Conservation (phyloP, 2,113 vertebrate genomes). For the Crotalus horridus region DNA sequence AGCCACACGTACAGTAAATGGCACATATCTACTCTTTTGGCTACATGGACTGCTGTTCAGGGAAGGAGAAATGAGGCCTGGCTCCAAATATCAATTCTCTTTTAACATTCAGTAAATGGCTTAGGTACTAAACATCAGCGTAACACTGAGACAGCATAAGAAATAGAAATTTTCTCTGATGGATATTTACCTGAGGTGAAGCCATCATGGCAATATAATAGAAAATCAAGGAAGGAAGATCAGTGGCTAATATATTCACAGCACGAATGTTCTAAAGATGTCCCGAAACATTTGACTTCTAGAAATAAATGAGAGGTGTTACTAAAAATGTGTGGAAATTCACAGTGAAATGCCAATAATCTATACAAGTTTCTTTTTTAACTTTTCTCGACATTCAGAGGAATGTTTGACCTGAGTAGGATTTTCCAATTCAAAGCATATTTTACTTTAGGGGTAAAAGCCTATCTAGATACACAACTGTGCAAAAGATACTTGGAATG, state of each 20-base stretch:
- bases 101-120: not conserved
- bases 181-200: not conserved
- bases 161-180: not conserved
- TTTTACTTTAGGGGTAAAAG: not conserved
- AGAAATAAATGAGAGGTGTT: not conserved
- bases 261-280: not conserved
- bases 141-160: not conserved
- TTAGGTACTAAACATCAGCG: not conserved
- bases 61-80: constrained; percentile 25
- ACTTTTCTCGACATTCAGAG: not conserved
- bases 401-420: not conserved
- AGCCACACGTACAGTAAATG: constrained; percentile 22
- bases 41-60: not conserved
- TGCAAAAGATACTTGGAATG: not conserved
- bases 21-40: constrained; percentile 24
- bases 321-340: not conserved
- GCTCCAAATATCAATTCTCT: constrained; percentile 17
- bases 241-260: not conserved
- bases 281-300: not conserved
- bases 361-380: not conserved
- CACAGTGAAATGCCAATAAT: not conserved
- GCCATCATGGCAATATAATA: not conserved
- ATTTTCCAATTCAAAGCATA: not conserved
- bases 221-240: not conserved
- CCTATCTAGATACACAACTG: not conserved